Evolutionary conservation across 2,797 vertebrate species (phyloP), one percentile per base, ranked within the genome.

Genomic region (Helicolenus hilgendorfi): DNA sequence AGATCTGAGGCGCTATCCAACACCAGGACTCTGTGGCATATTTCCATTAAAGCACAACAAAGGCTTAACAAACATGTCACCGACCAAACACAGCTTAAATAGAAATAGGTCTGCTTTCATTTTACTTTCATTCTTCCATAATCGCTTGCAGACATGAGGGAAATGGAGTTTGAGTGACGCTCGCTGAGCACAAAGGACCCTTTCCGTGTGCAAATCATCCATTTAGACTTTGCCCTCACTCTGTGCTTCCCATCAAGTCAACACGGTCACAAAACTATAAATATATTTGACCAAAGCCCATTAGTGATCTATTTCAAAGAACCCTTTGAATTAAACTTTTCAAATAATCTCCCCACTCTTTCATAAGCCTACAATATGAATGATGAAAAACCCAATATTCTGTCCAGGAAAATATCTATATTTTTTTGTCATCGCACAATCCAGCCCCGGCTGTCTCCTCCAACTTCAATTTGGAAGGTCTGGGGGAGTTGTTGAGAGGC

Each of bases 1-100:
- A 38, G 55, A 81, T 86, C 49, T 62, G 36, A 78, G 10, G 38
- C 1, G 1, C 27, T 41, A 58, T 79, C 73, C 70, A 56, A 53
- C 31, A 31, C 14, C 14, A 10, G 38, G 41, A 45, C 64, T 85
- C 62, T 73, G 49, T 68, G 26, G 85, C 76, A 79, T 60, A 76
- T 77, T 80, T 41, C 53, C 77, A 89, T 92, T 91, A 84, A 82
- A 91, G 78, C 69, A 63, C 64, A 89, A 82, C 58, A 92, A 86
- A 90, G 76, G 77, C 70, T 56, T 64, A 88, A 92, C 77, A 89
- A 95, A 87, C 67, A 78, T 85, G 84, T 90, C 83, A 89, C 56
- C 45, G 67, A 74, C 56, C 78, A 84, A 92, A 93, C 64, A 62
- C 70, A 81, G 65, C 65, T 63, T 77, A 75, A 92, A 95, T 91